Base-by-base conservation (phyloP, 2,113 vertebrate genomes). In the Megalops atlanticus region DNA sequence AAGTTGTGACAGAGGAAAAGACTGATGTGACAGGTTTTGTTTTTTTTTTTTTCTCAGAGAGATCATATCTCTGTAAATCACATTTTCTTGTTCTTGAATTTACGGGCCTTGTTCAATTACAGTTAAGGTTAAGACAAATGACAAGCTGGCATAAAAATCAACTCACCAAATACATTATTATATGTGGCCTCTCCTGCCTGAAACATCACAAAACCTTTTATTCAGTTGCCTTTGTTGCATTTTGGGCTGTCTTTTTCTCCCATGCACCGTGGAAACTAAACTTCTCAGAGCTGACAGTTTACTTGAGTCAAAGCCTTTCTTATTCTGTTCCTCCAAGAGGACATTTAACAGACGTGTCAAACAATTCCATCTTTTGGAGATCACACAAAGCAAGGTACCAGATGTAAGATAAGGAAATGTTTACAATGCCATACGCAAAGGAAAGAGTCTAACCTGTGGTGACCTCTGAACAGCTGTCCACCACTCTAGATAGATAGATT, bases 181-280 rank as follows among this genome's bases (percentile, higher is more conserved):
- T 76, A 8, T 27, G 2, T 15, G 11, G 27, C 43, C 27, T 31
- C 40, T 33, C 43, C 40, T n/a, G 24, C 15, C 38, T n/a, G 24
- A 74, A 39, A 31, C 35, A 38, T 71, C 3, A 21, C 14, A 71
- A 18, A 18, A 38, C 36, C 31, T 12, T 71, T 41, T 43, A 41
- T 74, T 45, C 24, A 14, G 6, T 40, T 40, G 12, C 24, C n/a
- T 47, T 49, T 76, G 3, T 76, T 35, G 12, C 10, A 2, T 31
- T 12, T 3, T 27, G 6, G 0, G 11, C 71, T 74, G 35, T 74
- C 71, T 40, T 74, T 41, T 74, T 43, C 18, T 15, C n/a, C n/a
- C n/a, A n/a, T 41, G 72, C 72, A 74, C 39, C 72, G 41, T 74
- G 39, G 72, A 74, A 74, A 43, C 72, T 41, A 74, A 11, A 38